Conservation (phyloP, 1,140 invertebrate genomes). For the Philopotamus ludificatus region DNA sequence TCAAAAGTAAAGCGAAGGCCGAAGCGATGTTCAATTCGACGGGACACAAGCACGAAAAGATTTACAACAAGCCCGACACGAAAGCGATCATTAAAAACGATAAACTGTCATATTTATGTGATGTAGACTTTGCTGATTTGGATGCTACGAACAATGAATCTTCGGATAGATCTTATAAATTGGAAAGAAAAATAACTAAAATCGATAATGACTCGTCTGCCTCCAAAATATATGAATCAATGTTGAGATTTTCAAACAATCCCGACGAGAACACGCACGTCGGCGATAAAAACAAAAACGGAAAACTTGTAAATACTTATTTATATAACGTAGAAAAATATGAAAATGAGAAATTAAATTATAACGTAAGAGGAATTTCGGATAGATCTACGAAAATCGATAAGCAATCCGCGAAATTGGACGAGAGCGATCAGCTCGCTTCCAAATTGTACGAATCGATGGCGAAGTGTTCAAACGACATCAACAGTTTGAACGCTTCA, state of each 20-base stretch:
- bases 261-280: slow-evolving; percentile 26
- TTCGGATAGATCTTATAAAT: slow-evolving; percentile 7
- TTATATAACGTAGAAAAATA: slow-evolving; percentile 14
- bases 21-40: slow-evolving; percentile 8
- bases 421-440: slow-evolving; percentile 6
- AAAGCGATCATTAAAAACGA: slow-evolving; percentile 5
- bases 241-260: slow-evolving; percentile 15
- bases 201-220: slow-evolving; percentile 4
- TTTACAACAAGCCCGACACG: slow-evolving; percentile 8
- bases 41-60: slow-evolving; percentile 15
- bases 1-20: slow-evolving; percentile 2
- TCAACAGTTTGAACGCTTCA: slow-evolving; percentile 27
- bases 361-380: not conserved
- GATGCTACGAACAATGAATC: slow-evolving; percentile 11
- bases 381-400: slow-evolving; percentile 7
- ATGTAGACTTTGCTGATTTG: slow-evolving; percentile 15
- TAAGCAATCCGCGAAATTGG: slow-evolving; percentile 7
- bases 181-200: slow-evolving; percentile 16
- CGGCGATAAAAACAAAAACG: slow-evolving; percentile 18
- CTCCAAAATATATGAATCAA: slow-evolving; percentile 20
- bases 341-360: slow-evolving; percentile 5
- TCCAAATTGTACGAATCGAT: slow-evolving; percentile 20
- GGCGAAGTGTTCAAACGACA: slow-evolving; percentile 18
- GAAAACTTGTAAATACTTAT: slow-evolving; percentile 16
- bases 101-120: slow-evolving; percentile 18